Base-by-base conservation (phyloP, 2,888 invertebrate genomes). In the Drosophila meridionalis region DNA sequence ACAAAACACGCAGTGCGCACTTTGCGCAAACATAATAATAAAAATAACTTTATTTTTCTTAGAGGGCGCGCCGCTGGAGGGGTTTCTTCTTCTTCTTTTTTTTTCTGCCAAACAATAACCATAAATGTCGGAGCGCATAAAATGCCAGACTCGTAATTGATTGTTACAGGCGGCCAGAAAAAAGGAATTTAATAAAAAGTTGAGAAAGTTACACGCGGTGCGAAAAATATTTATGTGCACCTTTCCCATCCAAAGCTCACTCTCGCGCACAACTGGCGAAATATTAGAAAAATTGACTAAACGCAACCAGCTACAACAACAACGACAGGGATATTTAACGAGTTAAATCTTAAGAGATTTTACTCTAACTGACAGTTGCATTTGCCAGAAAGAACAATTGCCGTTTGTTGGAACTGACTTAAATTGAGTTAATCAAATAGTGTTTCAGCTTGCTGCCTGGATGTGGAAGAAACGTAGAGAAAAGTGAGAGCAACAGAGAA, bases 71-170 rank as follows among this genome's bases (percentile, higher is more conserved):
- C 4, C n/a, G 30, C n/a, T n/a, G 8, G 14, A 9, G 8, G 5
- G 4, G 0, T 7, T 4, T 4, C 26, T 45, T 26, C 53, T 14
- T 26, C 26, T 53, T 20, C 20, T 36, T 32, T 56, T 32, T 45
- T 34, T 47, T 67, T 36, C 80, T 73, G 57, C 70, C 87, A 84
- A 89, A 81, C 87, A 87, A 87, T 89, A 87, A 87, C 90, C 87
- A 89, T 87, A 87, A 87, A 87, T 89, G 87, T 87, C 79, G 86
- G 89, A 60, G 69, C 74, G 83, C 82, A 85, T 82, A 83, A 87
- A 79, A 82, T 77, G 74, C 73, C 70, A 77, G 80, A 78, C 70
- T 64, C 80, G 81, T 84, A 84, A 84, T 86, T 84, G 86, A 84
- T 84, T 86, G 84, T 84, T 72, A 72, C 78, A 80, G 63, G 61